Percentiles rank a stretch among this genome's conserved stretches.
These are phyloP conservation scores for Gambelia wislizenii DNA, from an alignment of 2,797 vertebrate genomes.

Conservation along the genomic window DNA sequence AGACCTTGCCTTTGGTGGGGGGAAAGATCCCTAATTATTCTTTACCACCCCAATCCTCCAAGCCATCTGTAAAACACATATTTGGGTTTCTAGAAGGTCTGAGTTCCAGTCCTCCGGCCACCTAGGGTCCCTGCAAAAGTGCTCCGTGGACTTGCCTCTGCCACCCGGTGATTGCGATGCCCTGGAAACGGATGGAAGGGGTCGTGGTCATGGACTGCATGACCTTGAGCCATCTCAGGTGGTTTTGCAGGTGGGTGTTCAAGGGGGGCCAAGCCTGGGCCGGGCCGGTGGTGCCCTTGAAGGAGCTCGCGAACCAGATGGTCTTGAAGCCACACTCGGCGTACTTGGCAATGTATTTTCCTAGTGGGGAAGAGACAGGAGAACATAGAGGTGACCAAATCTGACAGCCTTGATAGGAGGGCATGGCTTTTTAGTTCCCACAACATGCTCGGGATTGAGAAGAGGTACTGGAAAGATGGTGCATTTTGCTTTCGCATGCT, in stretches of 20 bases:
- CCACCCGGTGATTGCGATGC: conserved; percentile 82
- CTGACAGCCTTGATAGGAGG: too few relatives aligned
- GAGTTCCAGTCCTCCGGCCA: too few relatives aligned
- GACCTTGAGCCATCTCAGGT: conserved; percentile 80
- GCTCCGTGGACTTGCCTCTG: conserved; percentile 76
- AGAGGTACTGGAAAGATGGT: too few relatives aligned
- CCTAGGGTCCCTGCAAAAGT: too few relatives aligned
- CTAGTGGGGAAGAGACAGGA: conserved; percentile 38
- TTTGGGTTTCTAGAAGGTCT: too few relatives aligned
- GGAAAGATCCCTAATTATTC: not conserved
- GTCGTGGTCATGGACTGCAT: conserved; percentile 68
- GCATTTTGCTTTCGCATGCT: not conserved
- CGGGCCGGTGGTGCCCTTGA: conserved; percentile 80
- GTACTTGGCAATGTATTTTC: conserved; percentile 74
- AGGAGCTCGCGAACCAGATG: conserved; percentile 84
- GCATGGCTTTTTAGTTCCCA: not conserved
- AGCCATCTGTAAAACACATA: not conserved
- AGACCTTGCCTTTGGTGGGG: accelerated
- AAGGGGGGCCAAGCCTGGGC: conserved; percentile 79
- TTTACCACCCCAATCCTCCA: not conserved
- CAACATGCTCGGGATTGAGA: too few relatives aligned
- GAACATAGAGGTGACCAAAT: not conserved
- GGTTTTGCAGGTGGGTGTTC: conserved; percentile 79
- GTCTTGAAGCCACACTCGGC: conserved; percentile 74
- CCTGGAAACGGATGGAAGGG: conserved; percentile 71